These are phyloP conservation scores for Petrocephalus microphthalmus DNA, from an alignment of 2,113 vertebrate species.

Conservation along the genomic window DNA sequence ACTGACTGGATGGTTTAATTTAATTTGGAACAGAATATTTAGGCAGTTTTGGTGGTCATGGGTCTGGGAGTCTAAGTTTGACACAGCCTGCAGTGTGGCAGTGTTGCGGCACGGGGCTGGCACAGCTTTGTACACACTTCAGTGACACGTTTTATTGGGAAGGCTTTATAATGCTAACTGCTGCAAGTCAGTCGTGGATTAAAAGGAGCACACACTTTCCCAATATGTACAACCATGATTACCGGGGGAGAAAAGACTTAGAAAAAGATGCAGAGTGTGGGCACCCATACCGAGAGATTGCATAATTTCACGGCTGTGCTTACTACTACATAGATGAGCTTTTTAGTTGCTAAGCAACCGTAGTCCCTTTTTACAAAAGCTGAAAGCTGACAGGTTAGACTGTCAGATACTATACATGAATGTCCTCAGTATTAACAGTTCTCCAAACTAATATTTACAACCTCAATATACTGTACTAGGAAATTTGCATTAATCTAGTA, in stretches of 20 bases:
- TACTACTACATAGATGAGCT: slow-evolving; percentile 20
- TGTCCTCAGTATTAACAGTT: not conserved
- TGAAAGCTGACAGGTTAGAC: not conserved
- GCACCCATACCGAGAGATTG: not conserved
- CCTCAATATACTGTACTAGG: not conserved
- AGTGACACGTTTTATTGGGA: not conserved
- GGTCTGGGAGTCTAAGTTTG: not conserved
- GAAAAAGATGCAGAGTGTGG: not conserved
- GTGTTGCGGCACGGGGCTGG: not conserved
- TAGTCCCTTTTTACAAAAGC: slow-evolving; percentile 23
- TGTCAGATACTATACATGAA: not conserved
- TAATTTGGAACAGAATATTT: not conserved
- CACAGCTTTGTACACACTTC: not conserved
- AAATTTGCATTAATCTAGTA: not conserved
- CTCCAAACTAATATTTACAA: not conserved
- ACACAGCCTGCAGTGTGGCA: not conserved
- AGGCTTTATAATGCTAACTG: not conserved
- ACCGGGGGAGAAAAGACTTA: not conserved
- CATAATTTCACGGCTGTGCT: slow-evolving; percentile 7
- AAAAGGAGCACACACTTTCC: not conserved
- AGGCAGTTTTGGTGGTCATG: not conserved
- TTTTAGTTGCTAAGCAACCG: slow-evolving; percentile 42
- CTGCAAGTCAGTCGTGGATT: not conserved
- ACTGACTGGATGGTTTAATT: not conserved
- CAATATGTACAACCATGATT: not conserved